A percentile compares a stretch with the other conserved stretches of the same genome.
phyloP scores from a whole-genome alignment of 2,888 invertebrate genomes.

The Willowsia nigromaculata region DNA sequence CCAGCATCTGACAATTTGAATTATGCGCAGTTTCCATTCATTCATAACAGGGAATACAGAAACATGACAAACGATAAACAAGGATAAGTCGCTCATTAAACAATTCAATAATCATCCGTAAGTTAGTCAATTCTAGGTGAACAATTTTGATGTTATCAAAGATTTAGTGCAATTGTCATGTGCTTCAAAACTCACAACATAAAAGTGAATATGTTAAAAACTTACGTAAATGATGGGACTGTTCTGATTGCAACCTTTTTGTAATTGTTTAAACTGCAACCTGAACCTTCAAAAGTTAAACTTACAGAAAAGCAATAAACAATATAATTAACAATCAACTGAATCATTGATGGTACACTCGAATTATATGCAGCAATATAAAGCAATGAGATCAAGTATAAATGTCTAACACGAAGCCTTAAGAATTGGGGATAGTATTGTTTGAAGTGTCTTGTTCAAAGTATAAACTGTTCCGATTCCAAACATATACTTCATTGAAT shows the following conservation, averaged over 20 bases:
- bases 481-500: too few relatives aligned
- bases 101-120: not conserved
- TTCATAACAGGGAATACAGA: not conserved
- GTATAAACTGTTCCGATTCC: too few relatives aligned
- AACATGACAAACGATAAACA: slow-evolving; percentile 1
- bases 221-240: not conserved
- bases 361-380: not conserved
- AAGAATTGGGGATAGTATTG: too few relatives aligned
- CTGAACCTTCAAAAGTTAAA: slow-evolving; percentile 38
- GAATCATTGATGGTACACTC: slow-evolving; percentile 27
- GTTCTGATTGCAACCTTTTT: slow-evolving; percentile 11
- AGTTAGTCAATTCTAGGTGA: not conserved
- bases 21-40: too few relatives aligned
- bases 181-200: not conserved
- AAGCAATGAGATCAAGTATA: not conserved
- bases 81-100: slow-evolving; percentile 34
- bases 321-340: too few relatives aligned
- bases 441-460: too few relatives aligned
- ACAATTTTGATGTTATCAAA: not conserved
- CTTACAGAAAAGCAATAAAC: too few relatives aligned
- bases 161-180: not conserved
- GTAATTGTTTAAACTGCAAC: slow-evolving; percentile 16
- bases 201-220: not conserved
- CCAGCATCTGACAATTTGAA: too few relatives aligned
- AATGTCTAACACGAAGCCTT: not conserved